A percentile compares a stretch with the other conserved stretches of the same genome.
Evolutionary conservation across 2,888 invertebrate genomes (phyloP).

Genomic region (Pristionchus entomophagus): DNA sequence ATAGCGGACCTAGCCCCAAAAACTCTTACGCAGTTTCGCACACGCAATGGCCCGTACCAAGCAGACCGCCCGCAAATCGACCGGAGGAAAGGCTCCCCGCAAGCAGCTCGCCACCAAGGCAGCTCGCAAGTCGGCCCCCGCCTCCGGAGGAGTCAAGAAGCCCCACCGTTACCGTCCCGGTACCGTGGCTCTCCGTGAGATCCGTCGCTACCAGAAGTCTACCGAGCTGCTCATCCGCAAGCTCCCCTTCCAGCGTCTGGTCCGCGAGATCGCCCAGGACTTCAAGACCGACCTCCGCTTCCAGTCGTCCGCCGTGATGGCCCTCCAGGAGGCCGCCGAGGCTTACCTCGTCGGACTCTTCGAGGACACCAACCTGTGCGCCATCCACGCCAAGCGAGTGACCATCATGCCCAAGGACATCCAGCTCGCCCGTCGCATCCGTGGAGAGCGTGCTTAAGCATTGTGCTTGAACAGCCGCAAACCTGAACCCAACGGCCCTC

Average conservation of each 20-base stretch:
- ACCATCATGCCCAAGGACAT: constrained; percentile 90
- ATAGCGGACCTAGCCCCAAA: too few relatives aligned
- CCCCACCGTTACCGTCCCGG: constrained; percentile 95
- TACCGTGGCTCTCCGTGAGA: constrained; percentile 95
- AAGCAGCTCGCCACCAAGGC: constrained; percentile 94
- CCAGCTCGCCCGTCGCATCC: constrained; percentile 57
- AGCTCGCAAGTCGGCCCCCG: constrained; percentile 92
- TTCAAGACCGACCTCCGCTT: constrained; percentile 70
- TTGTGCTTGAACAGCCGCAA: constrained; percentile 28
- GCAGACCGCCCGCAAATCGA: constrained; percentile 96
- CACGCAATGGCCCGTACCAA: constrained; percentile 92
- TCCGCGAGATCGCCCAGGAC: constrained; percentile 68
- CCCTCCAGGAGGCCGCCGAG: constrained; percentile 78
- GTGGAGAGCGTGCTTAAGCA: constrained; percentile 82
- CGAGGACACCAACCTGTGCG: constrained; percentile 97
- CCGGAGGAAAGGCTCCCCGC: constrained; percentile 95
- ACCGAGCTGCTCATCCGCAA: constrained; percentile 81
- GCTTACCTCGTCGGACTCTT: constrained; percentile 93
- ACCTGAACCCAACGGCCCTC: constrained; percentile 70
- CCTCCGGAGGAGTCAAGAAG: constrained; percentile 89
- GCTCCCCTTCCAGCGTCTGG: constrained; percentile 62
- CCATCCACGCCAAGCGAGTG: constrained; percentile 95
- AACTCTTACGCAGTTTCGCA: too few relatives aligned
- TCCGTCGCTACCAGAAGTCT: constrained; percentile 94
- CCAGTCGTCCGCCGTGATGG: constrained; percentile 65